phyloP scores from a whole-genome alignment of 1,140 invertebrate genomes.

The Brachionus rubens region DNA sequence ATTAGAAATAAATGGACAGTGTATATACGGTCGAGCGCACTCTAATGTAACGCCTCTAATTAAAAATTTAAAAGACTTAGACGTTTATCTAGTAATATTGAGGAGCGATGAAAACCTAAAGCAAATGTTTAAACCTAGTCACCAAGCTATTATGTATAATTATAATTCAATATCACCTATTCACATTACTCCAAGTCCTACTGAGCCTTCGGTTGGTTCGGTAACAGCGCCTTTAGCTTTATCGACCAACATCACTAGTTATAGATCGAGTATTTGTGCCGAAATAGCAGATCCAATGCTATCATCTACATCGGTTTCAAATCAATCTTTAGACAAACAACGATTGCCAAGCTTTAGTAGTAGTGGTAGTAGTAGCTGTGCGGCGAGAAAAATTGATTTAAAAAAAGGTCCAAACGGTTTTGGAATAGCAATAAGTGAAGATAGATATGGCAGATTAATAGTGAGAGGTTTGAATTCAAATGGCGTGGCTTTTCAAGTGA shows the following conservation, averaged over 20 bases:
- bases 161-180: not conserved
- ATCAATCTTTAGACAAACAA: not conserved
- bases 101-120: conserved; percentile 1
- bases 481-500: not conserved
- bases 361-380: too few relatives aligned
- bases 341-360: too few relatives aligned
- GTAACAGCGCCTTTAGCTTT: not conserved
- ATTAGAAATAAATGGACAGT: conserved; percentile 88
- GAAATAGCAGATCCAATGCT: not conserved
- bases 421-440: conserved; percentile 29
- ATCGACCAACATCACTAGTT: not conserved
- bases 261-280: not conserved
- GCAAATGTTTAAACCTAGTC: conserved; percentile 30
- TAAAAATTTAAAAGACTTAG: conserved; percentile 76
- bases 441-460: conserved; percentile 12
- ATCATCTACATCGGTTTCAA: not conserved
- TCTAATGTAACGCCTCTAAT: conserved; percentile 91
- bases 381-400: not conserved
- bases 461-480: conserved; percentile 1
- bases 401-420: conserved; percentile 35
- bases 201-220: not conserved
- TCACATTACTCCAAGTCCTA: not conserved
- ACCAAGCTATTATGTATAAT: not conserved
- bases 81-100: conserved; percentile 69
- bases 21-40: conserved; percentile 88